These are phyloP conservation scores for Lydus trimaculatus DNA, from an alignment of 2,888 invertebrate species.

Conservation along the genomic window DNA sequence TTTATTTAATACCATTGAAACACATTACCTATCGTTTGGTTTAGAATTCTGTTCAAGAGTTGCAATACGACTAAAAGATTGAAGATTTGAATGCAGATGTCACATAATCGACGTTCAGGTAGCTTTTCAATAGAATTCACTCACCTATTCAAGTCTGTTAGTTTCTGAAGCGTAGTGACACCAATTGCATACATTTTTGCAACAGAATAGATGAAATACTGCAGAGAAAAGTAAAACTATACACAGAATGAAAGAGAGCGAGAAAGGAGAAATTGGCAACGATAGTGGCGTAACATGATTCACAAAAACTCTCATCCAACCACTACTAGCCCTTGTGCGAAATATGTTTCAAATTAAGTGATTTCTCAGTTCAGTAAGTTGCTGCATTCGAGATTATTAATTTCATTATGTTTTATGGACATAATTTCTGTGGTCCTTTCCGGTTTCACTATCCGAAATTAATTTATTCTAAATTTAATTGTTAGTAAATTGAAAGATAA, in stretches of 20 bases:
- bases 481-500: constrained; percentile 7
- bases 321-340: constrained; percentile 23
- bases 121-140: constrained; percentile 3
- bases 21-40: not conserved
- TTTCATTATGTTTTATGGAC: constrained; percentile 49
- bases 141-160: not conserved
- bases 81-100: constrained; percentile 2
- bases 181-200: not conserved
- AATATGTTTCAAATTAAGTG: constrained; percentile 48
- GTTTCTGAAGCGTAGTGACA: not conserved
- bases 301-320: constrained; percentile 28
- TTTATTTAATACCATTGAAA: not conserved
- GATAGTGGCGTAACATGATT: too few species aligned
- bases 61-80: not conserved
- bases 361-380: constrained; percentile 48
- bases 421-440: constrained; percentile 40
- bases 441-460: constrained; percentile 38
- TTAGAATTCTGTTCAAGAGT: not conserved
- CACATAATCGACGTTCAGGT: not conserved
- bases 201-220: not conserved
- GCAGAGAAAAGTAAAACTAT: not conserved
- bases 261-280: not conserved
- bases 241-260: not conserved
- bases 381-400: constrained; percentile 48
- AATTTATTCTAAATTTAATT: constrained; percentile 40